Evolutionary conservation across 2,113 vertebrate species (phyloP), one percentile per base, ranked within the genome.

Genomic region (Pavo muticus): DNA sequence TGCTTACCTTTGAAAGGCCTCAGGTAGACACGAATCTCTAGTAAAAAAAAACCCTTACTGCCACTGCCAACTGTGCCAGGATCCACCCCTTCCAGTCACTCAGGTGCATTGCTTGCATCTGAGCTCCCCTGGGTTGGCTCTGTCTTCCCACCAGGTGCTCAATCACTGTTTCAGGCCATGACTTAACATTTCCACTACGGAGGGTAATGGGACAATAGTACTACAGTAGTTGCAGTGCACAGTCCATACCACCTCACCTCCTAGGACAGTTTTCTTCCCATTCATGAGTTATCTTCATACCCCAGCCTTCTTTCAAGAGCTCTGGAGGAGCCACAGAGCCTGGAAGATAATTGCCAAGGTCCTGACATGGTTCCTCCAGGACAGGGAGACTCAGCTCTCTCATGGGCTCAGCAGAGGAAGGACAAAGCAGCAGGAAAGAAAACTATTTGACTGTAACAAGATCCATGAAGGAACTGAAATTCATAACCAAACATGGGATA

Each of bases 171-270:
- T 50, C 48, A 50, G 23, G 48, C 48, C 48, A 50, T 50, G 48
- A 24, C 23, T 50, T 50, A 50, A 11, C 11, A 50, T 50, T 50
- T 50, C 48, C 11, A 13, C 48, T 50, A 24, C 48, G 24, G 3
- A 77, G 35, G 14, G 7, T 29, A 14, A 5, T 32, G 32, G 84
- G 18, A 12, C 67, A 42, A 35, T 19, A 13, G 9, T 72, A 9
- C 6, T 82, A 14, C 40, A 12, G 1, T 47, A 6, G 13, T 7
- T 69, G 40, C 8, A 18, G 17, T 2, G 7, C 15, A 37, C 0
- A 1, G 12, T 47, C 25, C 47, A 23, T 29, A 37, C 3, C 2
- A 6, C 9, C 19, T 16, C 2, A 2, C 68, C 35, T 78, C 25
- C 6, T 2, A 60, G 30, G 48, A 75, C 35, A 42, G 9, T 39